Evolutionary conservation across 2,113 vertebrate genomes (phyloP).

Genomic region (Turnix velox): DNA sequence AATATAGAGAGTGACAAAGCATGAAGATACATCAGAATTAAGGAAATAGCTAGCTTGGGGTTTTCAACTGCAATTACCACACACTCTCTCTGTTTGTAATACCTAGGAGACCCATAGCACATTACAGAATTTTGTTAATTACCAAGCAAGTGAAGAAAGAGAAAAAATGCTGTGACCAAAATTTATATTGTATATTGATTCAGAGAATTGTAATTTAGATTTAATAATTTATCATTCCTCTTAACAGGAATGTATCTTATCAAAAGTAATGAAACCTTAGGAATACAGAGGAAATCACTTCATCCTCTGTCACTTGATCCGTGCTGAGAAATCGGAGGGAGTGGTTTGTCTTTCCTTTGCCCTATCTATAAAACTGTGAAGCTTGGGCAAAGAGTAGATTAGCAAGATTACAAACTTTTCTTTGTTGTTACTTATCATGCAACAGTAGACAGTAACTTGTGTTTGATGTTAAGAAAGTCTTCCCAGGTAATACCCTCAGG

Average conservation of each 20-base stretch:
- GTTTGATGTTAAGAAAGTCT: neutral
- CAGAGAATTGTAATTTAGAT: neutral
- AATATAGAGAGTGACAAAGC: constrained; percentile 14
- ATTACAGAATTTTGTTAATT: constrained; percentile 53
- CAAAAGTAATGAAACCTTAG: neutral
- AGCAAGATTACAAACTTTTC: constrained; percentile 14
- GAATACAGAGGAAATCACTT: neutral
- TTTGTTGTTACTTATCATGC: neutral
- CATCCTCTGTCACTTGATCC: neutral
- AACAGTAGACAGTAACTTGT: neutral
- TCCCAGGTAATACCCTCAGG: neutral
- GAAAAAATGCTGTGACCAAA: neutral
- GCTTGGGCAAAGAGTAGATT: constrained; percentile 8
- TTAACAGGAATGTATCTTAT: neutral
- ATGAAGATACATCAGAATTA: constrained; percentile 27
- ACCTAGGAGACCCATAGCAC: constrained; percentile 8
- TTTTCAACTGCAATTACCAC: constrained; percentile 37
- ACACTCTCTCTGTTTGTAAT: neutral
- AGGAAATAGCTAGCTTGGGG: constrained; percentile 43
- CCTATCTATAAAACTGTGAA: neutral
- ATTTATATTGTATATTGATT: constrained; percentile 9
- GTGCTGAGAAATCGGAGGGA: constrained; percentile 1
- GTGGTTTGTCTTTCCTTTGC: neutral
- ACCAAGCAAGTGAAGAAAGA: neutral
- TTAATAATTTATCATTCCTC: constrained; percentile 31